phyloP scores from a whole-genome alignment of 2,797 vertebrate genomes.

The Coracias cyanogaster region DNA sequence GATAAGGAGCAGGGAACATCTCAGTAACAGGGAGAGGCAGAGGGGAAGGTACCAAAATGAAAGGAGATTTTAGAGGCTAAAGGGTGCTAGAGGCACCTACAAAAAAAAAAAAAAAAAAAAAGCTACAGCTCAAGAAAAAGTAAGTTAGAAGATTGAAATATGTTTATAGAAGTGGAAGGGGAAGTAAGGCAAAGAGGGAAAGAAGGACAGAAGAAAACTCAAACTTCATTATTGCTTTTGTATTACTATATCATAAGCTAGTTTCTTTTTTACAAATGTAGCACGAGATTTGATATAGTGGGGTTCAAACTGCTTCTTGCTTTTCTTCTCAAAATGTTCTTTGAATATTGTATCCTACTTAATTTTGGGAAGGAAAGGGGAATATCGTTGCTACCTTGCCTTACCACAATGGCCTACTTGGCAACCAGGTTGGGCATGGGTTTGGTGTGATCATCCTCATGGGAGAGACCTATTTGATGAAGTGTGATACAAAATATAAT shows the following conservation, averaged over 20 bases:
- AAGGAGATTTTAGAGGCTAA: background rate
- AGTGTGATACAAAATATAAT: background rate
- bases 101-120: background rate
- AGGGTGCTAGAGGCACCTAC: background rate
- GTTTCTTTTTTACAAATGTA: background rate
- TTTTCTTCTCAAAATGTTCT: background rate
- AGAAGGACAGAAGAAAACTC: background rate
- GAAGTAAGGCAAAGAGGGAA: background rate
- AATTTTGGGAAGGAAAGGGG: background rate
- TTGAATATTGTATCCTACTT: background rate
- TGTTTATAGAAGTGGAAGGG: background rate
- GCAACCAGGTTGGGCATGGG: background rate
- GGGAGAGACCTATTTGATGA: background rate
- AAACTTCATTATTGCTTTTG: background rate
- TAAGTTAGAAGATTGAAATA: background rate
- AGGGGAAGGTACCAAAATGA: background rate
- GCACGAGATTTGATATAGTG: background rate
- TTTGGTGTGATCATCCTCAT: background rate
- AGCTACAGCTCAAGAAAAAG: background rate
- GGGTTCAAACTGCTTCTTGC: background rate
- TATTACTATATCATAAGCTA: background rate
- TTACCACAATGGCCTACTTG: accelerated
- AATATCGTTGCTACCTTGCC: background rate
- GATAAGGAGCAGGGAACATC: background rate
- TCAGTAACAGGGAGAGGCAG: background rate